Base-by-base conservation (phyloP, 2,888 invertebrate genomes). In the Luperina testacea region DNA sequence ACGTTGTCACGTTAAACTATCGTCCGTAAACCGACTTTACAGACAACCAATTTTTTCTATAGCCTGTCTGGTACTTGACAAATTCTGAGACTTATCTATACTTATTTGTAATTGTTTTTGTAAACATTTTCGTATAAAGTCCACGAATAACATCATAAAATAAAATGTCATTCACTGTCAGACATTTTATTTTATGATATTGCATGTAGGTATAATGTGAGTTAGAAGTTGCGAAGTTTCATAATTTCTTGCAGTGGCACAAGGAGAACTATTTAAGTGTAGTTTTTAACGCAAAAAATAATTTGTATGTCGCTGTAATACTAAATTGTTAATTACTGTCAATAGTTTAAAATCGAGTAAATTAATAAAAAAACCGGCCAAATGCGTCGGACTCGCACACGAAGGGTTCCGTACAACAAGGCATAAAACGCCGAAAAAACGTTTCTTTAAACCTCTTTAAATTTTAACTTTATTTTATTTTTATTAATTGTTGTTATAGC, bases 171-270 rank as follows among this genome's bases (percentile, higher is more conserved):
- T n/a, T n/a, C n/a, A n/a, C n/a, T n/a, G n/a, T n/a, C n/a, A n/a
- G n/a, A n/a, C n/a, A n/a, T n/a, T n/a, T n/a, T n/a, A n/a, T n/a
- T n/a, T n/a, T n/a, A n/a, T n/a, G n/a, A n/a, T 32, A 32, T 72
- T 82, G 42, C 63, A 64, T 59, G 32, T 32, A n/a, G n/a, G n/a
- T n/a, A 5, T 38, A 81, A 15, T 48, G 32, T 17, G 15, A 69
- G 38, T 57, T 32, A 6, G 15, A 20, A 13, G 45, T 83, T 72
- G 42, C 51, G 27, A 64, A 64, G 6, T 72, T 78, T 69, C 72
- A 27, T 45, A 45, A 78, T 63, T 53, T 72, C 15, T 69, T 63
- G 32, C 59, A 32, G 9, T 65, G 1, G n/a, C n/a, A 59, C 13
- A 59, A 59, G 57, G 11, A n/a, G n/a, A 57, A 57, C 11, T 11